These are phyloP conservation scores for Papilio machaon DNA, from an alignment of 1,140 invertebrate species.

Conservation along the genomic window DNA sequence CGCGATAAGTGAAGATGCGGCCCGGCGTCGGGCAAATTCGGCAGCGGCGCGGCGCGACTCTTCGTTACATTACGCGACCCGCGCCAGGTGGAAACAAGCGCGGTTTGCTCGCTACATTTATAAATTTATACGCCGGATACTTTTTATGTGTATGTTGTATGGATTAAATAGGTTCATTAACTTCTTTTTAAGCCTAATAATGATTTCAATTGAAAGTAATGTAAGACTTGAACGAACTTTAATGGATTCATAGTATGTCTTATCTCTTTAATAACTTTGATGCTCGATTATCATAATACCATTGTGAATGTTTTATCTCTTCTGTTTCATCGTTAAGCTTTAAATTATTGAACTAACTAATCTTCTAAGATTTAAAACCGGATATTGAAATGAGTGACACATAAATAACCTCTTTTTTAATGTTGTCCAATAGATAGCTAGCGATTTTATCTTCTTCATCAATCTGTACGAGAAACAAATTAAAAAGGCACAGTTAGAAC, in stretches of 20 bases:
- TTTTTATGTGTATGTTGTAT: too few species aligned
- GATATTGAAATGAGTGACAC: constrained; percentile 12
- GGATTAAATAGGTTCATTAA: too few species aligned
- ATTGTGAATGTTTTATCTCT: constrained; percentile 5
- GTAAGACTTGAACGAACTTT: background rate
- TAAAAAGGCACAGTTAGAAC: constrained; percentile 10
- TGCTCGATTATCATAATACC: background rate
- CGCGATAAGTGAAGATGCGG: constrained; percentile 23
- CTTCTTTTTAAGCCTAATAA: too few species aligned
- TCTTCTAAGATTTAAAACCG: constrained; percentile 2
- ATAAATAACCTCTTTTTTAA: constrained; percentile 11
- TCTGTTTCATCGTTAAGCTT: background rate
- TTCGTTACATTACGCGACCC: constrained; percentile 26
- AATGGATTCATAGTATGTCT: too few species aligned
- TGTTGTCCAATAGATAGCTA: constrained; percentile 3
- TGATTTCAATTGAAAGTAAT: background rate
- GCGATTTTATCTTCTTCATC: background rate
- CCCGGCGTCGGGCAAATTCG: constrained; percentile 5
- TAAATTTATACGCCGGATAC: background rate
- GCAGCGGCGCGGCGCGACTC: constrained; percentile 5
- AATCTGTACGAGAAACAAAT: constrained; percentile 12
- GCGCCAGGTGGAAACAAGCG: constrained; percentile 40
- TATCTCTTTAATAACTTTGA: background rate
- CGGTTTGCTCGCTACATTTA: constrained; percentile 25
- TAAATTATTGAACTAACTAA: background rate